A percentile compares a stretch with the other conserved stretches of the same genome.
phyloP scores from a whole-genome alignment of 2,113 vertebrate genomes.

The Eretmochelys imbricata region DNA sequence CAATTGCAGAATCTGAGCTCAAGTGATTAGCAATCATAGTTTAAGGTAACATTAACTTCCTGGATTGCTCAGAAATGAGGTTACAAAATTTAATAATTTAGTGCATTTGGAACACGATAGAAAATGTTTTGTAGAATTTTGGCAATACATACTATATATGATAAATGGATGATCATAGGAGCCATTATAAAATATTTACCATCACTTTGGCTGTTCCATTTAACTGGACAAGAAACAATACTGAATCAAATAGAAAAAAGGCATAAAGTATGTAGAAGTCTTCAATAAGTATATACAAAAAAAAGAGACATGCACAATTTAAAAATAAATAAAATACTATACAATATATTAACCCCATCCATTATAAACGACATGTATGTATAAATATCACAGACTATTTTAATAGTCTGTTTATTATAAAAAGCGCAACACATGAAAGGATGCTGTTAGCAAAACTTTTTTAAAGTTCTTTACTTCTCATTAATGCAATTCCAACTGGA shows the following conservation, averaged over 20 bases:
- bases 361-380: background rate
- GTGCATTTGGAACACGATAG: background rate
- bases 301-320: conserved; percentile 58
- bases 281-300: conserved; percentile 48
- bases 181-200: conserved; percentile 58
- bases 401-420: background rate
- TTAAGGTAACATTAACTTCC: conserved; percentile 24
- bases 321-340: conserved; percentile 51
- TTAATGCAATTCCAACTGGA: background rate
- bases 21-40: background rate
- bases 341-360: background rate
- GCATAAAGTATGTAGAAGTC: conserved; percentile 27
- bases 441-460: background rate
- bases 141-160: conserved; percentile 46
- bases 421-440: background rate
- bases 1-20: background rate
- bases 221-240: conserved; percentile 54
- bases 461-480: background rate
- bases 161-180: conserved; percentile 51
- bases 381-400: background rate
- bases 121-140: conserved; percentile 53
- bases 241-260: conserved; percentile 65
- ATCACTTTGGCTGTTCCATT: conserved; percentile 17
- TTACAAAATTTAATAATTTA: conserved; percentile 38
- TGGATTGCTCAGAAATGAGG: conserved; percentile 43